Conservation (phyloP, 1,140 invertebrate species). For the Apolygus lucorum region DNA sequence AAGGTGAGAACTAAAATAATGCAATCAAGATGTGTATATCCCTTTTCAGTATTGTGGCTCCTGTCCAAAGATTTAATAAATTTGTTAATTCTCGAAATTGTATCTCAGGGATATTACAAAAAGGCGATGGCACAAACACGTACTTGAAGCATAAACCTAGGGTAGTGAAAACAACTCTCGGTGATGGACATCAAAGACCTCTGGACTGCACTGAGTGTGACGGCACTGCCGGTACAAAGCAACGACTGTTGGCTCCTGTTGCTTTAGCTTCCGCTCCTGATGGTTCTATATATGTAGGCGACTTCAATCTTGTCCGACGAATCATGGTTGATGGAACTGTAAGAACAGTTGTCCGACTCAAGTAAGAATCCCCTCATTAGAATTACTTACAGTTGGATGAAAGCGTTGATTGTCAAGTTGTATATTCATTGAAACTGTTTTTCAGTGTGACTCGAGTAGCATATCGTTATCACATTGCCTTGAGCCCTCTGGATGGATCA, state of each 20-base stretch:
- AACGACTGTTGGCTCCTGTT: constrained; percentile 80
- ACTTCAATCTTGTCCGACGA: constrained; percentile 89
- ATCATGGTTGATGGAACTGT: constrained; percentile 81
- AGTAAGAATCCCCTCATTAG: constrained; percentile 50
- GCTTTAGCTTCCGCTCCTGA: constrained; percentile 82
- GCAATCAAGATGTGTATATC: too few species aligned
- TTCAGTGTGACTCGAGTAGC: constrained; percentile 79
- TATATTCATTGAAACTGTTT: constrained; percentile 28
- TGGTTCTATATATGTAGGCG: constrained; percentile 90
- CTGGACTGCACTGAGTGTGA: constrained; percentile 75
- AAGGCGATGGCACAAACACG: constrained; percentile 93
- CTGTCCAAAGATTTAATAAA: too few species aligned
- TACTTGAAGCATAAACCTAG: constrained; percentile 89
- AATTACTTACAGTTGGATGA: constrained; percentile 28
- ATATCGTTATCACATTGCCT: constrained; percentile 90
- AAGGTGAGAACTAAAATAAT: constrained; percentile 52
- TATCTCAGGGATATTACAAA: constrained; percentile 77
- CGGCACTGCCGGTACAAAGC: constrained; percentile 59
- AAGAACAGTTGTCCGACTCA: constrained; percentile 76
- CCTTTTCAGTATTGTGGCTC: too few species aligned
- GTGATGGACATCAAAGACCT: constrained; percentile 80
- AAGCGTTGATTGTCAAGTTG: constrained; percentile 25
- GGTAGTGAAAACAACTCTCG: constrained; percentile 84
- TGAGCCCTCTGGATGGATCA: constrained; percentile 86
- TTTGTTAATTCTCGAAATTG: not conserved